Evolutionary conservation across 1,140 invertebrate genomes (phyloP), one percentile per base, ranked within the genome.

Genomic region (Delia radicum): DNA sequence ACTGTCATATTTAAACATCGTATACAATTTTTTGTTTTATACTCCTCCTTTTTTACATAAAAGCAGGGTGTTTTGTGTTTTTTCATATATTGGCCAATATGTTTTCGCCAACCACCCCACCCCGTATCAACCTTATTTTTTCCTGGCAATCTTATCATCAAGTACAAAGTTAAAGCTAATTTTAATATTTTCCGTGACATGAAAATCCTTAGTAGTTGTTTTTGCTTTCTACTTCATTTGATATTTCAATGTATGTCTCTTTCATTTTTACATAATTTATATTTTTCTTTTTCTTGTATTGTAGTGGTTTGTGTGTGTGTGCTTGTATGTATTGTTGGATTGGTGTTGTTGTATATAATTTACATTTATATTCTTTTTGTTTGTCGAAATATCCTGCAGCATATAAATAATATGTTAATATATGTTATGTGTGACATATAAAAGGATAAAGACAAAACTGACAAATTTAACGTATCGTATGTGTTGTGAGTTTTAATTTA

Each of bases 131-230:
- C 37, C 37, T 24, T 55, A 5, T 26, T 27, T 67, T 7, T 67
- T 12, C 31, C 3, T 18, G 8, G 46, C 18, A 55, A n/a, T 21
- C 46, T 18, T 21, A 55, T 21, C 46, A 55, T 55, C 46, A 55
- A 55, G 46, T 55, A 55, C 18, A 79, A 83, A 82, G 79, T 79
- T 82, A 81, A 81, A 77, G 80, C 78, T 84, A 81, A 85, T 85
- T 85, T 81, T 77, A 79, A 85, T 83, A 85, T 85, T 83, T 82
- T 81, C 71, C 81, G 78, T 85, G 83, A 85, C 83, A 81, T 81
- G 80, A 78, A 74, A 76, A 65, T 76, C 46, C 21, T 55, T 55
- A 55, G 46, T 21, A 55, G 18, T 55, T 21, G 15, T 18, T 24
- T 55, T 18, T 21, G 46, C 15, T 55, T 55, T 18, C 46, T 24